Evolutionary conservation across 1,140 invertebrate species (phyloP).

Genomic region (Helicoverpa armigera): DNA sequence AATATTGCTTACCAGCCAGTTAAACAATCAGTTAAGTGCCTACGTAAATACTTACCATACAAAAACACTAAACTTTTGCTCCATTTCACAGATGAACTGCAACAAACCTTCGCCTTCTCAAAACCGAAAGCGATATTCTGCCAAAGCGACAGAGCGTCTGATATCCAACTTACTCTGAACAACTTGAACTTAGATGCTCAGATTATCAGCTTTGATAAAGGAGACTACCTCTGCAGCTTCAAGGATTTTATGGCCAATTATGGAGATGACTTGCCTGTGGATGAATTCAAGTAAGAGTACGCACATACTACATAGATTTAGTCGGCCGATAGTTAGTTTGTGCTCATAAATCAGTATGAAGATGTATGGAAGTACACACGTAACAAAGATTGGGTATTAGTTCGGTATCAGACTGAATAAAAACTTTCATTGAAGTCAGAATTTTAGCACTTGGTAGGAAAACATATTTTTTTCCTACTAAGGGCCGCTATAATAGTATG

Average conservation of each 20-base stretch:
- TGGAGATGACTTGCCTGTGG: conserved; percentile 57
- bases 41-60: background rate
- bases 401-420: no score
- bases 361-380: no score
- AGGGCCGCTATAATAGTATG: no score
- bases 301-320: no score
- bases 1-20: no score
- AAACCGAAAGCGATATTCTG: conserved; percentile 77
- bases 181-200: conserved; percentile 62
- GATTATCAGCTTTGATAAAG: conserved; percentile 77
- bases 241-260: conserved; percentile 66
- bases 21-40: no score
- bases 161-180: conserved; percentile 71
- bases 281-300: conserved; percentile 69
- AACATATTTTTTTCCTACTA: no score
- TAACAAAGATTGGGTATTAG: no score
- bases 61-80: background rate
- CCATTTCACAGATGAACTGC: conserved; percentile 65
- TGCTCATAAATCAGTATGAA: no score
- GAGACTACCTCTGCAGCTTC: conserved; percentile 68
- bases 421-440: no score
- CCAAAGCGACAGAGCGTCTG: conserved; percentile 71
- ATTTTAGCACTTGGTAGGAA: no score
- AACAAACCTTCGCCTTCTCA: conserved; percentile 60
- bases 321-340: no score